These are phyloP conservation scores for Artibeus lituratus DNA, from an alignment of 2,797 vertebrate genomes.

Conservation along the genomic window DNA sequence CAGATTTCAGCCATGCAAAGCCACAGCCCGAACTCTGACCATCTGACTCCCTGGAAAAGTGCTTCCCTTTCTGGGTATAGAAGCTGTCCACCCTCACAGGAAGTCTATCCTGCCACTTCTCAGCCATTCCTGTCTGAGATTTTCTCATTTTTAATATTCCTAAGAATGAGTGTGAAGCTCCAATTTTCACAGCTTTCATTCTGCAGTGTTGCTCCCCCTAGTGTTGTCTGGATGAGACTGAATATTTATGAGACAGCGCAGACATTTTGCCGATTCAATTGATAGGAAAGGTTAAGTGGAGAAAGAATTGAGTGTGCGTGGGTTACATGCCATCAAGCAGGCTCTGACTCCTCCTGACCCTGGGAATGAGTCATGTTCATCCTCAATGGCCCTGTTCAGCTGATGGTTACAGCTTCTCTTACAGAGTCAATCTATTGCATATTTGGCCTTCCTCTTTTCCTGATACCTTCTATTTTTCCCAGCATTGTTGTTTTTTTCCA, in stretches of 20 bases:
- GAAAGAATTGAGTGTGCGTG: background rate
- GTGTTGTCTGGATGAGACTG: constrained; percentile 37
- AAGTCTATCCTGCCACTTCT: background rate
- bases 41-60: background rate
- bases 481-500: background rate
- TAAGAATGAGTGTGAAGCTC: background rate
- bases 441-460: background rate
- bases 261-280: background rate
- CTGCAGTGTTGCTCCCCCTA: constrained; percentile 48
- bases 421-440: background rate
- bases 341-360: no score
- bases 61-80: background rate
- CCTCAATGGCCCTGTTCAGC: background rate
- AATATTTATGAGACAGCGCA: background rate
- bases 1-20: background rate
- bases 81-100: background rate
- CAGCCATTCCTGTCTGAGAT: background rate
- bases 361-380: background rate
- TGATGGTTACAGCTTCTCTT: background rate
- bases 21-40: background rate
- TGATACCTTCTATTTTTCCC: background rate
- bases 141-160: background rate
- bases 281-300: background rate
- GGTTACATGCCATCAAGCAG: background rate
- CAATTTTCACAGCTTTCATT: background rate